phyloP scores from a whole-genome alignment of 2,888 invertebrate species.

The Incurvaria masculella region DNA sequence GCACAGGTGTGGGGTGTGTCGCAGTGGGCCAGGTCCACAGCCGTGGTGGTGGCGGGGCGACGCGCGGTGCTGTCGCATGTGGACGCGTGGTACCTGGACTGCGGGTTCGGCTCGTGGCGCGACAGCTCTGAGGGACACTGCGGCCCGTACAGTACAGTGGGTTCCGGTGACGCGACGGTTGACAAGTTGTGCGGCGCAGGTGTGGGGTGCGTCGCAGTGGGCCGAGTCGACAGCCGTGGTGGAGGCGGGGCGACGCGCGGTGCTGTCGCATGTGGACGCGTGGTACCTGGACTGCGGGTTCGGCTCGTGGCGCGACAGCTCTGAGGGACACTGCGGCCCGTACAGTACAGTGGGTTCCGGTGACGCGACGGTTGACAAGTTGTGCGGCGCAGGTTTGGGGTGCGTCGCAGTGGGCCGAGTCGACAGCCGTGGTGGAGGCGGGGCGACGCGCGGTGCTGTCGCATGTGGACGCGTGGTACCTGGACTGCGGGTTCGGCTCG shows the following conservation, averaged over 20 bases:
- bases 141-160: slow-evolving; percentile 83
- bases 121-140: slow-evolving; percentile 82
- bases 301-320: slow-evolving; percentile 79
- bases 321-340: slow-evolving; percentile 83
- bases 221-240: slow-evolving; percentile 74
- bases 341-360: too few species aligned
- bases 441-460: slow-evolving; percentile 78
- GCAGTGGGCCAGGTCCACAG: slow-evolving; percentile 76
- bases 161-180: too few species aligned
- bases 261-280: slow-evolving; percentile 83
- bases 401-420: slow-evolving; percentile 77
- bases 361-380: too few species aligned
- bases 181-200: too few species aligned
- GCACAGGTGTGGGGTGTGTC: slow-evolving; percentile 84
- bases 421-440: slow-evolving; percentile 69
- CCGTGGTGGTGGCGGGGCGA: slow-evolving; percentile 73
- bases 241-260: slow-evolving; percentile 72
- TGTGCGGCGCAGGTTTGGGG: slow-evolving; percentile 86
- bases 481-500: slow-evolving; percentile 83
- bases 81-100: slow-evolving; percentile 86
- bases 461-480: slow-evolving; percentile 86
- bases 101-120: slow-evolving; percentile 84
- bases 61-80: slow-evolving; percentile 79
- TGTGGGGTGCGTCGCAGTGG: slow-evolving; percentile 82
- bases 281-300: slow-evolving; percentile 89